Conservation (phyloP, 2,888 invertebrate genomes). For the Tinea semifulvella region DNA sequence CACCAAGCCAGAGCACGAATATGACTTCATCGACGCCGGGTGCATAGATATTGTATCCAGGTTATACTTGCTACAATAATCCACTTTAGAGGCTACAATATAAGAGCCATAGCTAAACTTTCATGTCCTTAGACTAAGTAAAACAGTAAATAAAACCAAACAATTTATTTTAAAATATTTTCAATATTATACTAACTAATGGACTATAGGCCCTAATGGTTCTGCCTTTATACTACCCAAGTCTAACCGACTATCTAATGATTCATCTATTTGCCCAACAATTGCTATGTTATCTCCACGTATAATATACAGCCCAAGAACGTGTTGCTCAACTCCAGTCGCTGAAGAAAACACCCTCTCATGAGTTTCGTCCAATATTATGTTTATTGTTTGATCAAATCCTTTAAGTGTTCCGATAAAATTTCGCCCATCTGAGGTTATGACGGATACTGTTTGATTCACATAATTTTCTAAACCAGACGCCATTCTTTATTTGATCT, state of each 20-base stretch:
- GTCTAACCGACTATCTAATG: slow-evolving; percentile 82
- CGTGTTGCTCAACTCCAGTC: slow-evolving; percentile 86
- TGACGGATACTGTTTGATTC: slow-evolving; percentile 92
- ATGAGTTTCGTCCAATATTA: slow-evolving; percentile 97
- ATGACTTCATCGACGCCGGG: too few relatives aligned
- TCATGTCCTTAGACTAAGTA: not conserved
- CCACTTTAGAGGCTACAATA: not conserved
- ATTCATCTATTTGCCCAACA: slow-evolving; percentile 85
- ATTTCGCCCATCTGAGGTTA: slow-evolving; percentile 95
- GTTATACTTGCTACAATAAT: too few relatives aligned
- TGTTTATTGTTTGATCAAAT: slow-evolving; percentile 99
- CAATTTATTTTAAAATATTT: not conserved
- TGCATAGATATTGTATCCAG: too few relatives aligned
- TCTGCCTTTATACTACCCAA: slow-evolving; percentile 84
- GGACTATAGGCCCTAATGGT: slow-evolving; percentile 82
- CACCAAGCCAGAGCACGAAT: too few relatives aligned
- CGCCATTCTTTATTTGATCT: slow-evolving; percentile 72
- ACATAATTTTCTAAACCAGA: slow-evolving; percentile 88
- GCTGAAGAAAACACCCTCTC: slow-evolving; percentile 96
- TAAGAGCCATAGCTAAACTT: not conserved
- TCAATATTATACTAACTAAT: slow-evolving; percentile 43
- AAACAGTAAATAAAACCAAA: not conserved
- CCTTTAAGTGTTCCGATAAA: slow-evolving; percentile 98
- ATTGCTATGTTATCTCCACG: slow-evolving; percentile 97
- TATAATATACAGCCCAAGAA: slow-evolving; percentile 96